Evolutionary conservation across 1,140 invertebrate species (phyloP).

Genomic region (Drosophila tsacasi): DNA sequence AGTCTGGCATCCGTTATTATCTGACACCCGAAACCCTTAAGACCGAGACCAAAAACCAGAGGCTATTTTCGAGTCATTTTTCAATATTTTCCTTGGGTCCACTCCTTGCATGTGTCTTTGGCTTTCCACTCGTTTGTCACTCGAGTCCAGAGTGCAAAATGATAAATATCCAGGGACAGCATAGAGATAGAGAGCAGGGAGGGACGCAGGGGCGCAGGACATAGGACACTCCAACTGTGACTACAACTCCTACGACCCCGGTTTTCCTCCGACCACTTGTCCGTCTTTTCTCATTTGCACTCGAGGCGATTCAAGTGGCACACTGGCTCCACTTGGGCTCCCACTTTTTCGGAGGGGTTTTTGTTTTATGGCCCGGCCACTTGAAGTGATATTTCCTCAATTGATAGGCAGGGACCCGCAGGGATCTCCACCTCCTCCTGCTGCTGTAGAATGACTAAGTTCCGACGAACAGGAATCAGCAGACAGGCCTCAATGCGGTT

Average conservation of each 20-base stretch:
- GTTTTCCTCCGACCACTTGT: slow-evolving; percentile 23
- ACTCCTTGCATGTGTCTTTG: slow-evolving; percentile 28
- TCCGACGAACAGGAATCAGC: slow-evolving; percentile 6
- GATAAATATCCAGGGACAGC: slow-evolving; percentile 62
- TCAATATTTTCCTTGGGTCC: slow-evolving; percentile 24
- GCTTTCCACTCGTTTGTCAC: slow-evolving; percentile 46
- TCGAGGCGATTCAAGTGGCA: slow-evolving; percentile 67
- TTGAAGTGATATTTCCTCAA: slow-evolving; percentile 75
- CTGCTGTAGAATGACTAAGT: slow-evolving; percentile 25
- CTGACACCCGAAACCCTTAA: slow-evolving; percentile 26
- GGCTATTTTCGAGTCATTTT: slow-evolving; percentile 23
- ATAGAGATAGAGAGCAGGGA: not conserved
- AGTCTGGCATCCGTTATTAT: slow-evolving; percentile 20
- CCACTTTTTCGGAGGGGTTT: slow-evolving; percentile 31
- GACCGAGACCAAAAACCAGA: slow-evolving; percentile 27
- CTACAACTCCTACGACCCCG: slow-evolving; percentile 18
- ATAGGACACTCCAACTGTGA: slow-evolving; percentile 42
- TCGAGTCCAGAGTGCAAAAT: slow-evolving; percentile 64
- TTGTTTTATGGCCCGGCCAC: slow-evolving; percentile 69
- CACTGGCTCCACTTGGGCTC: slow-evolving; percentile 33
- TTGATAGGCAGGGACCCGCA: slow-evolving; percentile 51
- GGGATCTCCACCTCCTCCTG: not conserved
- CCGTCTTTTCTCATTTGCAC: slow-evolving; percentile 77
- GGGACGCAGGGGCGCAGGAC: not conserved
- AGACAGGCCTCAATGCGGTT: slow-evolving; percentile 49